These are phyloP conservation scores for Holothuria leucospilota DNA, from an alignment of 53 echinoderm and acorn worm genomes.

Conservation along the genomic window DNA sequence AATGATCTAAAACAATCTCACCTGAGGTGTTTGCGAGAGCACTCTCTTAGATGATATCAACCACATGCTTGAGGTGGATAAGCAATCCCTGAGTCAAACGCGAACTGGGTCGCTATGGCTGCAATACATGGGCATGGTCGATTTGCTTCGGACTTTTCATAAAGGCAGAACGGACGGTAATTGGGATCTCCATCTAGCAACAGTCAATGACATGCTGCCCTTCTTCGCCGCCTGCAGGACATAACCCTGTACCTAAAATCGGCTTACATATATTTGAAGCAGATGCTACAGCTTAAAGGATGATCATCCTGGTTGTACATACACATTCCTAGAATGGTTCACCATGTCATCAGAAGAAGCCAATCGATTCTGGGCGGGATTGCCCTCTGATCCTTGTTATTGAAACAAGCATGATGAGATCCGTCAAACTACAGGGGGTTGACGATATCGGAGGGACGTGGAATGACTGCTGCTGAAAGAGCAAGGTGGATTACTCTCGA, in stretches of 20 bases:
- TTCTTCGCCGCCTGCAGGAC: constrained; percentile 44
- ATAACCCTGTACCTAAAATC: constrained; percentile 57
- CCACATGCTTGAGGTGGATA: too few species aligned
- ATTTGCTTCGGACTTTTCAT: constrained; percentile 37
- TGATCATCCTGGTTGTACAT: constrained; percentile 28
- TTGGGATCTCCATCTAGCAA: constrained; percentile 57
- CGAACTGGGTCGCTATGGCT: too few species aligned
- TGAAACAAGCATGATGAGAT: constrained; percentile 56
- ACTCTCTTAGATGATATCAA: too few species aligned
- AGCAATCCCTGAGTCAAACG: too few species aligned
- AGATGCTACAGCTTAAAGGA: constrained; percentile 22
- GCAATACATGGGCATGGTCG: constrained; percentile 58
- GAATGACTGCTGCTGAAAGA: constrained; percentile 30
- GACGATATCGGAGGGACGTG: constrained; percentile 46
- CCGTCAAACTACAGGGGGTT: constrained; percentile 36
- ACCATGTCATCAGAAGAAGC: constrained; percentile 37
- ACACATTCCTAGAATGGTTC: background rate
- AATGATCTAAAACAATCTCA: constrained; percentile 26
- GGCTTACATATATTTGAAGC: constrained; percentile 27
- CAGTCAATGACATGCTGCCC: too few species aligned
- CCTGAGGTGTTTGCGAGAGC: constrained; percentile 33
- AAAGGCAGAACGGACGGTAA: constrained; percentile 50
- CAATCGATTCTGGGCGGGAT: too few species aligned
- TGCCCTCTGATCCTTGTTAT: constrained; percentile 47
- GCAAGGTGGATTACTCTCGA: constrained; percentile 39